These are phyloP conservation scores for Chloroceryle aenea DNA, from an alignment of 2,113 vertebrate species.

Conservation along the genomic window DNA sequence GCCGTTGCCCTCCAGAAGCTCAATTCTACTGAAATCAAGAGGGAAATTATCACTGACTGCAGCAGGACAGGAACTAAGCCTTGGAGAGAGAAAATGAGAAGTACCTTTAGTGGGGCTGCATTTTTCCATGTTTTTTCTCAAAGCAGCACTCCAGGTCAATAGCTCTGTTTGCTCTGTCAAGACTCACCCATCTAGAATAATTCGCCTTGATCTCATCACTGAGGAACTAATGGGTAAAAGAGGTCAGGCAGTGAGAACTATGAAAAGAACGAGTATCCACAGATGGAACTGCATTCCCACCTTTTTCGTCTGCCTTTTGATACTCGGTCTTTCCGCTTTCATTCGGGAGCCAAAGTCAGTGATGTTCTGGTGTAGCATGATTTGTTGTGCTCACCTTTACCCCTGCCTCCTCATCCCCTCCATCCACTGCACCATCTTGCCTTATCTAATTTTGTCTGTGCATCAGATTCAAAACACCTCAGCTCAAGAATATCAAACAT, in stretches of 20 bases:
- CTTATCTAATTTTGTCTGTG: not conserved
- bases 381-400: not conserved
- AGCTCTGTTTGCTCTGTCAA: slow-evolving; percentile 25
- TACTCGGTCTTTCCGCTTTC: not conserved
- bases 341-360: rapidly evolving
- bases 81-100: slow-evolving; percentile 3
- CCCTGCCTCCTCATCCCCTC: rapidly evolving
- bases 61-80: not conserved
- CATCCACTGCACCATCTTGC: not conserved
- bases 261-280: not conserved
- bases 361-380: not conserved
- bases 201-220: slow-evolving; percentile 19
- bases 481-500: not conserved
- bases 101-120: not conserved
- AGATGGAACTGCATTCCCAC: not conserved
- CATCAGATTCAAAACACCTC: not conserved
- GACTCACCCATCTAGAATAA: slow-evolving; percentile 11
- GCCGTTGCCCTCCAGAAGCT: slow-evolving; percentile 34
- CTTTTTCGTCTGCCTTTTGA: not conserved
- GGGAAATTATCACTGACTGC: slow-evolving; percentile 42
- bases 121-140: slow-evolving; percentile 3
- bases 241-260: not conserved
- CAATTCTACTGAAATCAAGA: not conserved
- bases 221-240: slow-evolving; percentile 22
- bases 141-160: not conserved